Evolutionary conservation across 2,797 vertebrate genomes (phyloP).

Genomic region (Scarus forsteni): DNA sequence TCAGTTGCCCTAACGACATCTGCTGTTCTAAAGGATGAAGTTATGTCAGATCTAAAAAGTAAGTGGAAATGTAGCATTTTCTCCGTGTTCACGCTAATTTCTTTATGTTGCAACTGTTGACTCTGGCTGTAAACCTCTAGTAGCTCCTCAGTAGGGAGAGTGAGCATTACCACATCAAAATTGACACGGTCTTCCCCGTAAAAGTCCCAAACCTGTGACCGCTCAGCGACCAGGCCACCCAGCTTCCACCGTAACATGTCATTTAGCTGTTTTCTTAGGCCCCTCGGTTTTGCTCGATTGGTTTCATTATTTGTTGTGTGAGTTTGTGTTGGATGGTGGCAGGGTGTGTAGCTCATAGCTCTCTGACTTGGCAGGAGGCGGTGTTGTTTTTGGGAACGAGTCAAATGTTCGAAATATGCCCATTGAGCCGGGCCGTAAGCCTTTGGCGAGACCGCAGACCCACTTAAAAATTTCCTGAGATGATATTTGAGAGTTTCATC

Average conservation of each 20-base stretch:
- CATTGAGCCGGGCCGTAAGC: slow-evolving; percentile 45
- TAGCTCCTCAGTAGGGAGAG: slow-evolving; percentile 1
- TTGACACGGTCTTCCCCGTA: not conserved
- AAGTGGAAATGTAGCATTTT: not conserved
- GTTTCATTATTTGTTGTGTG: slow-evolving; percentile 67
- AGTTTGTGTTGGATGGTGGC: slow-evolving; percentile 70
- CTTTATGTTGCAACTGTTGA: not conserved
- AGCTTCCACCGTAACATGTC: slow-evolving; percentile 38
- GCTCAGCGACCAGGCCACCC: slow-evolving; percentile 44
- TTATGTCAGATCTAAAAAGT: too few relatives aligned
- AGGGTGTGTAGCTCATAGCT: slow-evolving; percentile 62
- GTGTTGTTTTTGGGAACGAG: slow-evolving; percentile 72
- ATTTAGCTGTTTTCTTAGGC: slow-evolving; percentile 35
- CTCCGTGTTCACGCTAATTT: not conserved
- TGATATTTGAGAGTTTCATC: slow-evolving; percentile 41
- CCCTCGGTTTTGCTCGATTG: slow-evolving; percentile 40
- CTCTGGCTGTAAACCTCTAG: not conserved
- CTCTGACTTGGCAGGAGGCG: slow-evolving; percentile 63
- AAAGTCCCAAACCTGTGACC: slow-evolving; percentile 31
- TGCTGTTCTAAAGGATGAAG: too few relatives aligned
- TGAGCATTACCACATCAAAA: slow-evolving; percentile 15
- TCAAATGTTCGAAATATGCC: slow-evolving; percentile 73
- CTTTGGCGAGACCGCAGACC: slow-evolving; percentile 54
- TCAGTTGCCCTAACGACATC: too few relatives aligned
- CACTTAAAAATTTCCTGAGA: slow-evolving; percentile 58